Evolutionary conservation across 2,888 invertebrate species (phyloP), one percentile per base, ranked within the genome.

Genomic region (Drosophila melanosoma): DNA sequence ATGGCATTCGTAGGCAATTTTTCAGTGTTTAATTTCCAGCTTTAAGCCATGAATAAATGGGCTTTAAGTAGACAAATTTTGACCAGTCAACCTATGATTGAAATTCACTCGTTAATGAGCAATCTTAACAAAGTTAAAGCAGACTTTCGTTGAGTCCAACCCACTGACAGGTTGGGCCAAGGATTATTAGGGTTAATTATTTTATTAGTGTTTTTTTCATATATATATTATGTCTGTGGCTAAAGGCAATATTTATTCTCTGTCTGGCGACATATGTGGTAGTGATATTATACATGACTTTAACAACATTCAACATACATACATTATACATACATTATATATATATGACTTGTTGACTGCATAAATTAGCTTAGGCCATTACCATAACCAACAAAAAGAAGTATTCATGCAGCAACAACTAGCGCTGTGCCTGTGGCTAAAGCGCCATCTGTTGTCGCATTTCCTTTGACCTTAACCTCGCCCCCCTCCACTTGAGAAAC

Each of bases 391-490:
- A 45, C 23, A 15, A 45, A 23, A 71, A 61, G 23, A 17, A 40
- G 59, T 56, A 58, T 71, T 68, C 74, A 69, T 69, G 77, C 74
- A 76, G 20, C 6, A 23, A 35, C 38, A 36, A 26, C 17, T 10
- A 40, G 53, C 65, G 52, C 45, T 51, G 33, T 26, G 12, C 26
- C 38, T 56, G 38, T 29, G 26, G n/a, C 20, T 29, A 40, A 49
- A 70, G 74, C 85, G 88, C 85, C 85, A 87, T 88, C 88, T 85
- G 74, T 83, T 83, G 85, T 72, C 76, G 54, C 56, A 54, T 62
- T 56, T 54, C 59, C 57, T 53, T 65, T 87, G 82, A 86, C 90
- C 90, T 90, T 88, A 90, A 88, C 83, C 89, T 77, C 74, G 48
- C 3, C 15, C 45, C 36, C 33, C 26, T 32, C 12, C 15, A 53